phyloP scores from a whole-genome alignment of 2,113 vertebrate genomes.

The Cavia aperea region DNA sequence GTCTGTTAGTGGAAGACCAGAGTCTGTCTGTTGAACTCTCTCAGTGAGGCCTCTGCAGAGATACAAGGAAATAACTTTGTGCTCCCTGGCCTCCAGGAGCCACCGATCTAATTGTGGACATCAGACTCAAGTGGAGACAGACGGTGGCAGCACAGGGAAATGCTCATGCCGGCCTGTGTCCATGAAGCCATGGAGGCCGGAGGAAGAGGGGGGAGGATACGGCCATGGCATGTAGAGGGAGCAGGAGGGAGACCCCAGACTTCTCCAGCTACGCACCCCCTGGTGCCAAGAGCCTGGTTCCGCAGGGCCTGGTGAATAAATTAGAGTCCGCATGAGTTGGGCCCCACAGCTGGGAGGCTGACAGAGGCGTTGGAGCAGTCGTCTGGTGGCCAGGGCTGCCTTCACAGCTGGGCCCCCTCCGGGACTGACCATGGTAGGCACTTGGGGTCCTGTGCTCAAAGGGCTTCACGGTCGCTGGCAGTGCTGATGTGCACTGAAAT shows the following conservation, averaged over 20 bases:
- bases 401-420: neutral
- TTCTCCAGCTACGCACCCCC: neutral
- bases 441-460: neutral
- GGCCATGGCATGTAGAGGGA: neutral
- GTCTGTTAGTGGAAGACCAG: neutral
- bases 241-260: neutral
- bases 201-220: neutral
- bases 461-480: rapidly evolving
- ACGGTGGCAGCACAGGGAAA: neutral
- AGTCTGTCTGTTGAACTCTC: neutral
- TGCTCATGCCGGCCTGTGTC: neutral
- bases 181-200: neutral
- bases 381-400: too few species aligned
- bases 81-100: neutral
- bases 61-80: neutral
- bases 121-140: neutral
- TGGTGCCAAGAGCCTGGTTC: neutral
- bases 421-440: rapidly evolving
- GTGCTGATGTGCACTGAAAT: neutral
- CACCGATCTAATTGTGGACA: neutral
- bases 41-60: neutral
- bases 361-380: neutral
- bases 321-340: neutral
- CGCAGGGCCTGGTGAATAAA: neutral
- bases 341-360: neutral